A percentile compares a stretch with the other conserved stretches of the same genome.
Evolutionary conservation across 2,797 vertebrate species (phyloP).

Genomic region (Danionella dracula): DNA sequence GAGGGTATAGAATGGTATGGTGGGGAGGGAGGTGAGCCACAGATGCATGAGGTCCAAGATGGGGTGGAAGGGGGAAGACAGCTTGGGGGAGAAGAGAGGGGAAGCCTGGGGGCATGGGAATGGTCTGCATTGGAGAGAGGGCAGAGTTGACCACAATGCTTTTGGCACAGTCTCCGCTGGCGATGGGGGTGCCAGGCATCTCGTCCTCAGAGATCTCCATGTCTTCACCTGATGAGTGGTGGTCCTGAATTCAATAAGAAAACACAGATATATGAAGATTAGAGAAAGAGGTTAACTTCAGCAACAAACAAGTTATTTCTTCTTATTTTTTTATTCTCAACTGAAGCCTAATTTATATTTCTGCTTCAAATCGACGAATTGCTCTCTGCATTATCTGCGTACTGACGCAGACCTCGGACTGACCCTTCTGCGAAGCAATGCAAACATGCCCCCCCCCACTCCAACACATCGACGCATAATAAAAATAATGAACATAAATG

Average conservation of each 20-base stretch:
- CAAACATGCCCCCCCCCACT: too few relatives aligned
- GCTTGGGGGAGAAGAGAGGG: slow-evolving; percentile 75
- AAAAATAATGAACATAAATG: too few relatives aligned
- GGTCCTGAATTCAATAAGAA: slow-evolving; percentile 62
- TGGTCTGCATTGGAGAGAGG: slow-evolving; percentile 76
- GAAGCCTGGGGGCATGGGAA: slow-evolving; percentile 79
- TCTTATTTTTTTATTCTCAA: too few relatives aligned
- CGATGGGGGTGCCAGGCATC: slow-evolving; percentile 83
- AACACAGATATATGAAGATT: neutral
- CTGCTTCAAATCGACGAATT: too few relatives aligned
- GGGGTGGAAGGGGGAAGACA: slow-evolving; percentile 75
- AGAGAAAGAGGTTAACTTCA: too few relatives aligned
- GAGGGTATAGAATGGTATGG: slow-evolving; percentile 66
- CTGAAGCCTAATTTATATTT: too few relatives aligned
- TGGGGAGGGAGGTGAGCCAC: slow-evolving; percentile 79
- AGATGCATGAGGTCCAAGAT: slow-evolving; percentile 66
- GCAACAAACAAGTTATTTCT: too few relatives aligned
- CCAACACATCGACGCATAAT: too few relatives aligned
- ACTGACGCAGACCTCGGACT: too few relatives aligned
- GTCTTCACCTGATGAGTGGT: slow-evolving; percentile 94
- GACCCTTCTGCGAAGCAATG: too few relatives aligned
- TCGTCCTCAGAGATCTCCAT: slow-evolving; percentile 99
- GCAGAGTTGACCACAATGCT: slow-evolving; percentile 86
- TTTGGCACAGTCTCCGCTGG: slow-evolving; percentile 82
- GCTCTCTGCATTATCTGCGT: too few relatives aligned